Conservation (phyloP, 2,797 vertebrate genomes). For the Gorsachius magnificus region DNA sequence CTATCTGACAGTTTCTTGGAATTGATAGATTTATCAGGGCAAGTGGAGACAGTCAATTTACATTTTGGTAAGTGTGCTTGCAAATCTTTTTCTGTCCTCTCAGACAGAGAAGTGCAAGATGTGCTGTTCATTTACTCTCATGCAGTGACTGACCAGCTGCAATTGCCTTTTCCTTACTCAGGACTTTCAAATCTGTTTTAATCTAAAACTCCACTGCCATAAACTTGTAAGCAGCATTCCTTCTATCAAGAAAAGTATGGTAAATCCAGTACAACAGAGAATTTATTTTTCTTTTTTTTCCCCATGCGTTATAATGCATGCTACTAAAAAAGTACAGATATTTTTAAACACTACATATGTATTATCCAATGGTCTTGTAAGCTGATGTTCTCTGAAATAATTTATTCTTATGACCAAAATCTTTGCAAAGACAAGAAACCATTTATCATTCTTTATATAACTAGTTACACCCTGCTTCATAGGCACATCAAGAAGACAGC, state of each 20-base stretch:
- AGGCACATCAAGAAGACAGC: background rate
- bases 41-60: background rate
- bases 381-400: background rate
- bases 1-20: background rate
- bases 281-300: background rate
- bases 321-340: background rate
- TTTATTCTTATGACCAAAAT: background rate
- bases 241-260: background rate
- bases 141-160: conserved; percentile 35
- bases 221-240: background rate
- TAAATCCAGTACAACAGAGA: background rate
- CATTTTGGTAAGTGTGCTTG: background rate
- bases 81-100: background rate
- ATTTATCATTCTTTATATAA: background rate
- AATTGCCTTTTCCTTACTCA: conserved; percentile 34
- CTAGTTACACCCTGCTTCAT: background rate
- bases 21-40: conserved; percentile 1
- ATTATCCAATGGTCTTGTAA: background rate
- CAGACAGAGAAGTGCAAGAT: conserved; percentile 25
- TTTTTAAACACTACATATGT: background rate
- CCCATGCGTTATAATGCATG: background rate
- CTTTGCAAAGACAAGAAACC: background rate
- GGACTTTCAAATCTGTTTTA: background rate
- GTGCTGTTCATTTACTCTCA: conserved; percentile 18
- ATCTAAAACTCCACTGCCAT: background rate